Conservation (phyloP, 2,797 vertebrate species). For the Odontamblyopus lacepedii region DNA sequence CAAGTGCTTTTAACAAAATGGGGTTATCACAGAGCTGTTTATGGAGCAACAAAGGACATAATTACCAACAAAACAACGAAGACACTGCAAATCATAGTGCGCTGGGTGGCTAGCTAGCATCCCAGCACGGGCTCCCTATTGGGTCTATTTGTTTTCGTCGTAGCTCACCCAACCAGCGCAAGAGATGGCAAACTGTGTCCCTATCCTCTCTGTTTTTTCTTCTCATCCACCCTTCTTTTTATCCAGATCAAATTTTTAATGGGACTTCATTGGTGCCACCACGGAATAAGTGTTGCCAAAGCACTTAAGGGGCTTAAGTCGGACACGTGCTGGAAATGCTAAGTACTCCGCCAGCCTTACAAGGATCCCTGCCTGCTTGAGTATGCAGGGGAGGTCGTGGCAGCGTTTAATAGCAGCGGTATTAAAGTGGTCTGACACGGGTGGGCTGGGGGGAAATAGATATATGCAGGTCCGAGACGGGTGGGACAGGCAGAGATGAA, state of each 20-base stretch:
- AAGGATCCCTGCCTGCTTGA: constrained; percentile 73
- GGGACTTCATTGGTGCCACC: constrained; percentile 79
- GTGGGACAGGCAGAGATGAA: constrained; percentile 40
- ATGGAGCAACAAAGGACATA: constrained; percentile 50
- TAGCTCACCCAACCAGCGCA: constrained; percentile 48
- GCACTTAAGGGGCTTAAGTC: constrained; percentile 84
- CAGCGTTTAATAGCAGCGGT: constrained; percentile 71
- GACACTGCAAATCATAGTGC: constrained; percentile 40
- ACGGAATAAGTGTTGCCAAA: constrained; percentile 84
- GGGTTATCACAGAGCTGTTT: constrained; percentile 50
- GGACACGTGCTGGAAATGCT: constrained; percentile 80
- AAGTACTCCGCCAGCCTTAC: constrained; percentile 75
- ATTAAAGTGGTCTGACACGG: constrained; percentile 64
- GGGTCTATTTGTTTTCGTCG: constrained; percentile 67
- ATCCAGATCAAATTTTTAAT: constrained; percentile 80
- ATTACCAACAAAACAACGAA: constrained; percentile 55
- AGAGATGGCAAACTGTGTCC: constrained; percentile 64
- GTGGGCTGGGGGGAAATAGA: constrained; percentile 49
- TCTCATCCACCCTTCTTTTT: constrained; percentile 44
- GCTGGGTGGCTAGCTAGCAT: constrained; percentile 30
- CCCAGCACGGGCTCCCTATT: constrained; percentile 53
- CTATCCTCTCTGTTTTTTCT: constrained; percentile 27
- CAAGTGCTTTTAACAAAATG: constrained; percentile 63
- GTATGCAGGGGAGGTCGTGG: constrained; percentile 68
- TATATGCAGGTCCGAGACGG: constrained; percentile 48